These are phyloP conservation scores for Caenorhabditis sp. DNA, from an alignment of 2,888 invertebrate species.

Conservation along the genomic window DNA sequence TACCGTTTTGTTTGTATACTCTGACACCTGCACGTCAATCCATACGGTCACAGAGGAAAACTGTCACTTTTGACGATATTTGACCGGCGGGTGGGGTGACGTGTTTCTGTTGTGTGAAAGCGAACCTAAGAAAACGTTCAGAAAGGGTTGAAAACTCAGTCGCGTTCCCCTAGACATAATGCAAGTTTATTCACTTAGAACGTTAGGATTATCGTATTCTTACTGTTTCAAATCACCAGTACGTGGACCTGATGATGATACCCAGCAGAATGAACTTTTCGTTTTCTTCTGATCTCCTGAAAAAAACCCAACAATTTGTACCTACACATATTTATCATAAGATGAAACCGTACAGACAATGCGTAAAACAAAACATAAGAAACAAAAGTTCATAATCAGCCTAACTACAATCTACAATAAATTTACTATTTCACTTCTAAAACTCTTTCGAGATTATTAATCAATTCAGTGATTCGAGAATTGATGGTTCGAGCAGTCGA, in stretches of 20 bases:
- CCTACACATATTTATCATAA: constrained; percentile 2
- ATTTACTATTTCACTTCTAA: constrained; percentile 34
- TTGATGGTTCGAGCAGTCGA: constrained; percentile 24
- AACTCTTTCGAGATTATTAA: constrained; percentile 47
- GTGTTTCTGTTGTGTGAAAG: neutral
- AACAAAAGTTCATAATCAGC: constrained; percentile 5
- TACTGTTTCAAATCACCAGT: too few relatives aligned
- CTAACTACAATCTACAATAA: constrained; percentile 20
- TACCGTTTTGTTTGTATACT: constrained; percentile 36
- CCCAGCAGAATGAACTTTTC: too few relatives aligned
- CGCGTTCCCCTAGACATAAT: too few relatives aligned
- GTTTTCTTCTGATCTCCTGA: too few relatives aligned
- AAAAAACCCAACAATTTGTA: too few relatives aligned
- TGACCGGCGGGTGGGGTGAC: constrained; percentile 19
- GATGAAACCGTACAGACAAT: constrained; percentile 7
- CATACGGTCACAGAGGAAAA: constrained; percentile 32
- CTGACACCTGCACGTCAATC: constrained; percentile 51
- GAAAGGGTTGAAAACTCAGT: too few relatives aligned
- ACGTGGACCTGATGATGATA: too few relatives aligned
- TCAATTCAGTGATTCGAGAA: constrained; percentile 37
- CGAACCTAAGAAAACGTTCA: neutral
- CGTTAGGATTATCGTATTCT: too few relatives aligned
- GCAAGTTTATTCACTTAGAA: too few relatives aligned
- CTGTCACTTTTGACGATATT: constrained; percentile 33
- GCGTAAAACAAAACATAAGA: constrained; percentile 14